phyloP scores from a whole-genome alignment of 2,888 invertebrate species.

The Ferdinandea cuprea region DNA sequence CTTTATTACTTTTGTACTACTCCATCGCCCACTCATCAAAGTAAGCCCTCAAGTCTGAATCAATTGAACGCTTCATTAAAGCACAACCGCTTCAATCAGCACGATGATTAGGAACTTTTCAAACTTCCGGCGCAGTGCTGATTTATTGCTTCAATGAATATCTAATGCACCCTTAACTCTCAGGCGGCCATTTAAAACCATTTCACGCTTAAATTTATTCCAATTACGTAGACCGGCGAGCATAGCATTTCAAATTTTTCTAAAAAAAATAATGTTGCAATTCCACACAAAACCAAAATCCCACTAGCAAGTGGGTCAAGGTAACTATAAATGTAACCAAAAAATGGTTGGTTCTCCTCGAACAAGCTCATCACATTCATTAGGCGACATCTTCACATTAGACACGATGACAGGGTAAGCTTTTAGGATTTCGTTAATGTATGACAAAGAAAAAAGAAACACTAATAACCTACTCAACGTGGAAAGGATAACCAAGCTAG shows the following conservation, averaged over 20 bases:
- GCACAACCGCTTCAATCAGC: conserved; percentile 20
- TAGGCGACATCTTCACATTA: not conserved
- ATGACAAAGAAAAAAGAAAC: not conserved
- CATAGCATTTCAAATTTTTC: not conserved
- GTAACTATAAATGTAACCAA: not conserved
- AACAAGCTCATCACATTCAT: conserved; percentile 11
- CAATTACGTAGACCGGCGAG: conserved; percentile 13
- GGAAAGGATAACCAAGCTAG: conserved; percentile 5
- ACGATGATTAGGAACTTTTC: conserved; percentile 3
- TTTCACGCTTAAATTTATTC: conserved; percentile 31
- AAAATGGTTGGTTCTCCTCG: not conserved
- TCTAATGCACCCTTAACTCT: not conserved
- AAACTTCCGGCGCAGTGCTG: not conserved
- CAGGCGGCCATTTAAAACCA: not conserved
- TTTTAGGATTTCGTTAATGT: not conserved
- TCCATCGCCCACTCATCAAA: not conserved
- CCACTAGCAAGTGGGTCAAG: no score
- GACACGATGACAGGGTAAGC: conserved; percentile 6
- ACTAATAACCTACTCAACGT: conserved; percentile 13
- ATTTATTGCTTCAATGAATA: conserved; percentile 9
- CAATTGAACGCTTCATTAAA: conserved; percentile 43
- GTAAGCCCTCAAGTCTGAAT: not conserved
- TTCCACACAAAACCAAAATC: not conserved
- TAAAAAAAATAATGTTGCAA: not conserved
- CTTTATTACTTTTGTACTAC: not conserved